phyloP scores from a whole-genome alignment of 2,797 vertebrate species.

The Nyctalus aviator region DNA sequence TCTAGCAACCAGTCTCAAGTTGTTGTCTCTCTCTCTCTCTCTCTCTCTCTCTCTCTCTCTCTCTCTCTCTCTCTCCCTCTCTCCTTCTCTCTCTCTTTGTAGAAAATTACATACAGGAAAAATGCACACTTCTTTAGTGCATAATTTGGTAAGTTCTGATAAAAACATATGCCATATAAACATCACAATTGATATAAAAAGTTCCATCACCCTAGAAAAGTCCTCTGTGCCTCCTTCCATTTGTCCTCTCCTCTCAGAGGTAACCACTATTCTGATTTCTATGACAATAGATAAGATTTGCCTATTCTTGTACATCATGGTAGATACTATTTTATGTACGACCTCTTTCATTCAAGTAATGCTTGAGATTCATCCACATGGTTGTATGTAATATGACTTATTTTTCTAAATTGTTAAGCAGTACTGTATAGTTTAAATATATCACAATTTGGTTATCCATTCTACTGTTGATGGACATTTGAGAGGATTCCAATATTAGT shows the following conservation, averaged over 20 bases:
- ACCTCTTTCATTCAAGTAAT: background rate
- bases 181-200: background rate
- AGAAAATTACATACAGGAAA: slow-evolving; percentile 4
- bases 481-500: background rate
- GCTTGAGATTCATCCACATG: background rate
- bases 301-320: background rate
- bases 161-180: background rate
- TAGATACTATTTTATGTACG: background rate
- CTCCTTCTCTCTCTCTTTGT: no score
- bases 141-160: slow-evolving; percentile 41
- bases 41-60: no score
- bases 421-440: background rate
- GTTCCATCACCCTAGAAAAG: background rate
- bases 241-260: background rate
- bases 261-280: slow-evolving; percentile 2
- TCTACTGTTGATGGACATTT: background rate
- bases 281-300: background rate
- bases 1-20: slow-evolving; percentile 44
- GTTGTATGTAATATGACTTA: background rate
- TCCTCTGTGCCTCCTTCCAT: background rate
- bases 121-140: background rate
- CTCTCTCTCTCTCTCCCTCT: no score
- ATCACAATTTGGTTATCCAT: background rate
- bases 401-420: background rate
- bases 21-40: background rate